phyloP scores from a whole-genome alignment of 2,113 vertebrate genomes.

The Thinocorus orbignyianus region DNA sequence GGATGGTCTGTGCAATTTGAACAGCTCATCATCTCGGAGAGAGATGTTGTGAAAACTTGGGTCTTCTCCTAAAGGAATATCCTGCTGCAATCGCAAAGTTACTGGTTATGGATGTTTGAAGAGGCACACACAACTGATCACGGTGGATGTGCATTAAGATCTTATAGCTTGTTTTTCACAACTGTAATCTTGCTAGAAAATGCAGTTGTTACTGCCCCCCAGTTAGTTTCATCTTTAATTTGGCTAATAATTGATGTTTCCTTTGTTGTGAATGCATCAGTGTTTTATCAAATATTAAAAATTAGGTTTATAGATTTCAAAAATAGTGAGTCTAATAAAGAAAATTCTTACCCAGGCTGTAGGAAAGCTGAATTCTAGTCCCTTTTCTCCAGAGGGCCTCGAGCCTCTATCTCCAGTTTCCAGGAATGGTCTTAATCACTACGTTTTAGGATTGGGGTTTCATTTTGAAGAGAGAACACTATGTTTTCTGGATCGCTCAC shows the following conservation, averaged over 20 bases:
- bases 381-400: background rate
- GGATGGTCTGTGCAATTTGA: background rate
- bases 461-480: background rate
- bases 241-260: background rate
- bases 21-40: background rate
- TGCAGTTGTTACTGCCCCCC: background rate
- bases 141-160: background rate
- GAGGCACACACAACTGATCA: background rate
- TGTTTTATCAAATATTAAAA: background rate
- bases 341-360: background rate
- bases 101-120: background rate
- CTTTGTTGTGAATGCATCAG: background rate
- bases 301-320: background rate
- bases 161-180: background rate
- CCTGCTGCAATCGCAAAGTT: background rate
- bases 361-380: background rate
- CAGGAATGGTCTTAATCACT: background rate
- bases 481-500: background rate
- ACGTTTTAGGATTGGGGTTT: background rate
- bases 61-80: background rate
- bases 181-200: background rate
- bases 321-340: background rate
- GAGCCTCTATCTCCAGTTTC: background rate
- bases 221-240: background rate
- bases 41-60: background rate